phyloP scores from a whole-genome alignment of 1,140 invertebrate genomes.

The Polypedilum pembai region DNA sequence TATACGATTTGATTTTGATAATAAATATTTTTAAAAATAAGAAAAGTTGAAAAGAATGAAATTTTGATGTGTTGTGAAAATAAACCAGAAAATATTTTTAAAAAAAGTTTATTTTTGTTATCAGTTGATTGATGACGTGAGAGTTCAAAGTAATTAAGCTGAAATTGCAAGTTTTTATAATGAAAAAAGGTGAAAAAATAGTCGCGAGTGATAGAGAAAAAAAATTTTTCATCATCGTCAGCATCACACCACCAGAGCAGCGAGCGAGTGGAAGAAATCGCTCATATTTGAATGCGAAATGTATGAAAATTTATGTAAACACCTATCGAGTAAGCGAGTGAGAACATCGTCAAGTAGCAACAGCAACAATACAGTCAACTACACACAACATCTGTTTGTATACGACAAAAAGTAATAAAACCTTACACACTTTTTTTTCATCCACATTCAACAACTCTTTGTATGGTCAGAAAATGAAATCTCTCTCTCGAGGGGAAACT shows the following conservation, averaged over 20 bases:
- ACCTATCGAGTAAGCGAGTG: background rate
- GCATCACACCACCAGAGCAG: background rate
- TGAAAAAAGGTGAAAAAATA: background rate
- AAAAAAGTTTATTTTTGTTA: background rate
- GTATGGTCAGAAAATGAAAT: too few species aligned
- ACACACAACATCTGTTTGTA: conserved; percentile 10
- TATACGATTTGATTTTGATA: too few species aligned
- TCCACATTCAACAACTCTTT: too few species aligned
- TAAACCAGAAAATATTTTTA: background rate
- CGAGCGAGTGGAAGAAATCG: too few species aligned
- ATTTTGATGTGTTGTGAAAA: background rate
- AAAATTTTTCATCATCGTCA: conserved; percentile 2
- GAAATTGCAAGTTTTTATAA: background rate
- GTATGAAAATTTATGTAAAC: conserved; percentile 14
- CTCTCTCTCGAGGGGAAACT: too few species aligned
- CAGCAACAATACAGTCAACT: background rate
- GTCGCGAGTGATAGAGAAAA: background rate
- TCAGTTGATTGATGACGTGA: background rate
- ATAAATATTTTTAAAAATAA: background rate
- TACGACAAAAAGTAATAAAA: background rate
- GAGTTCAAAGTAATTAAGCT: conserved; percentile 28
- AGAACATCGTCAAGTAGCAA: background rate
- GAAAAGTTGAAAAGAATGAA: background rate
- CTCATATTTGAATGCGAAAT: background rate
- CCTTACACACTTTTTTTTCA: too few species aligned